phyloP scores from a whole-genome alignment of 2,797 vertebrate genomes.

The Coranthus polyacanthus region DNA sequence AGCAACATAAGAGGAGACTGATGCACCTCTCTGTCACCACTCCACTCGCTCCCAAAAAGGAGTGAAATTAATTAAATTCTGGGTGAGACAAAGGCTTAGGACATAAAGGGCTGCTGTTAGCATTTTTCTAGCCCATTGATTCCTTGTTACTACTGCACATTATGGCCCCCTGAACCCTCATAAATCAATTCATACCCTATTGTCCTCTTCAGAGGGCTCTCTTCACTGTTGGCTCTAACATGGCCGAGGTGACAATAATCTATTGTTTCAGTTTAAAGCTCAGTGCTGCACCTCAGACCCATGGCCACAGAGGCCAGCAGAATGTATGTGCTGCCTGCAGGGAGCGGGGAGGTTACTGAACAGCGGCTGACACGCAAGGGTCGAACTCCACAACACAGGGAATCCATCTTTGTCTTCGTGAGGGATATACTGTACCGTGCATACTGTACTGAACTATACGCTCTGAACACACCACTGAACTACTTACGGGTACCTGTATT shows the following conservation, averaged over 20 bases:
- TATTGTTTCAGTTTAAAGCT: slow-evolving; percentile 86
- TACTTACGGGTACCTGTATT: slow-evolving; percentile 32
- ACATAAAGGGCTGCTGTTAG: slow-evolving; percentile 90
- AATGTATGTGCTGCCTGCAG: slow-evolving; percentile 78
- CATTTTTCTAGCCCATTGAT: slow-evolving; percentile 92
- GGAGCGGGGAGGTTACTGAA: slow-evolving; percentile 53
- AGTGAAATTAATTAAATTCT: slow-evolving; percentile 87
- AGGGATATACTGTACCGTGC: slow-evolving; percentile 32
- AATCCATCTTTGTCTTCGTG: slow-evolving; percentile 69
- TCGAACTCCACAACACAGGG: slow-evolving; percentile 46
- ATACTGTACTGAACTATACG: slow-evolving; percentile 44
- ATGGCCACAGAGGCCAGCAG: slow-evolving; percentile 71
- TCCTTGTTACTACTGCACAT: slow-evolving; percentile 89
- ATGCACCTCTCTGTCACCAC: slow-evolving; percentile 76
- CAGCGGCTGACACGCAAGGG: slow-evolving; percentile 61
- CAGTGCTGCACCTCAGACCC: slow-evolving; percentile 70
- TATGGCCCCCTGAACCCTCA: slow-evolving; percentile 86
- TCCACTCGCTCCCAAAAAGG: slow-evolving; percentile 63
- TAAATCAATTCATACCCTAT: slow-evolving; percentile 88
- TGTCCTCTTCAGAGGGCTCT: slow-evolving; percentile 85
- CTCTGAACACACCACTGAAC: slow-evolving; percentile 16
- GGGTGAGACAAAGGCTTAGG: slow-evolving; percentile 83
- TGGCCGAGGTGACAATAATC: slow-evolving; percentile 85
- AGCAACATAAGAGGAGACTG: slow-evolving; percentile 60
- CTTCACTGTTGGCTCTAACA: slow-evolving; percentile 79